Percentiles rank a stretch among this genome's conserved stretches.
These are phyloP conservation scores for Tiliacea aurago DNA, from an alignment of 2,888 invertebrate species.

Conservation along the genomic window DNA sequence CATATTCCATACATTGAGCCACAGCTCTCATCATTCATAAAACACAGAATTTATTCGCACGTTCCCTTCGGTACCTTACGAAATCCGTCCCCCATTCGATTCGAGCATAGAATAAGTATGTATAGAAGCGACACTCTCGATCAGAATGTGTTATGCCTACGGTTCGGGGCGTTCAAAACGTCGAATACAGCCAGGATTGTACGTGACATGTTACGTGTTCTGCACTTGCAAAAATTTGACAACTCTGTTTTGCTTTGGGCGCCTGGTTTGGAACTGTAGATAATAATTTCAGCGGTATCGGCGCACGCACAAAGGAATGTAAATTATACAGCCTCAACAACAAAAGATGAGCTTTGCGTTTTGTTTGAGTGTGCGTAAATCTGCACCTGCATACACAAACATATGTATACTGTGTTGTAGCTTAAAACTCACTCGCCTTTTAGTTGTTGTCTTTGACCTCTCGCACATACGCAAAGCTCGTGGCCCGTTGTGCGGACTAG, in stretches of 20 bases:
- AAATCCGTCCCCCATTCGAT: conserved; percentile 57
- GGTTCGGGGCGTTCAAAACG: neutral
- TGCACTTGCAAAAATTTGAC: neutral
- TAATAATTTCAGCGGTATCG: neutral
- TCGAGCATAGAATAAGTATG: conserved; percentile 6
- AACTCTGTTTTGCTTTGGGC: neutral
- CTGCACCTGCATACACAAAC: neutral
- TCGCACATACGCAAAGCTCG: too few relatives aligned
- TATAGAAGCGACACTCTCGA: conserved; percentile 13
- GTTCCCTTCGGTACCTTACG: conserved; percentile 46
- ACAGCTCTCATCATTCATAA: conserved; percentile 58
- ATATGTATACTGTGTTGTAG: neutral
- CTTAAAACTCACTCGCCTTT: neutral
- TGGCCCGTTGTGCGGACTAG: neutral
- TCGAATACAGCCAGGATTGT: neutral
- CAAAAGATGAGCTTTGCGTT: neutral
- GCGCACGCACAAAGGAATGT: neutral
- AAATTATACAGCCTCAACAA: too few relatives aligned
- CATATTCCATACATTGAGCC: conserved; percentile 21
- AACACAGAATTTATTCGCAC: conserved; percentile 63
- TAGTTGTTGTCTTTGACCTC: neutral
- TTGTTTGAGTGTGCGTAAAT: neutral
- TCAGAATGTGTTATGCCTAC: neutral
- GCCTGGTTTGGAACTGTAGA: neutral
- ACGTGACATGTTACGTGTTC: neutral